Percentiles rank a stretch among this genome's conserved stretches.
Evolutionary conservation across 2,888 invertebrate genomes (phyloP).

Genomic region (Dasysyrphus albostriatus): DNA sequence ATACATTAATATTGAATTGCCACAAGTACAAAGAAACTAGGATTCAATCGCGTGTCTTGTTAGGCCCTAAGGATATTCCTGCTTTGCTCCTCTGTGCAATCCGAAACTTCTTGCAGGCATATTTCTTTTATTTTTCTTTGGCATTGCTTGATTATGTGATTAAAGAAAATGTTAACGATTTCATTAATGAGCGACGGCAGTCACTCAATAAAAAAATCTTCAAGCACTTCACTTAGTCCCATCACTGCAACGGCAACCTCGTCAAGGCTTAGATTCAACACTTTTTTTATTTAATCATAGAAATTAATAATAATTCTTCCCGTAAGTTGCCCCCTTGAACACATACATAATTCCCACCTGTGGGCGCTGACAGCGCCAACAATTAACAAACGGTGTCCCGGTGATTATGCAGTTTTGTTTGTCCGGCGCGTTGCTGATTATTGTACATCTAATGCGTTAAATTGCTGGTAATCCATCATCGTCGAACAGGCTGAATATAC

Average conservation of each 20-base stretch:
- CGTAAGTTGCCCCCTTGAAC: background rate
- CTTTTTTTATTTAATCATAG: constrained; percentile 65
- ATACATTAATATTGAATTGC: too few species aligned
- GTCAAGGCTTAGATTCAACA: constrained; percentile 45
- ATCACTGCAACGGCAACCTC: constrained; percentile 4
- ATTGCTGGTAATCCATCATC: constrained; percentile 63
- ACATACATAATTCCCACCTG: background rate
- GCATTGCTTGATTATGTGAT: constrained; percentile 42
- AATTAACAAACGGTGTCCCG: constrained; percentile 30
- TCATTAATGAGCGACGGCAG: constrained; percentile 40
- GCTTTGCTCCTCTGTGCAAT: background rate
- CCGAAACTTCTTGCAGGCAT: background rate
- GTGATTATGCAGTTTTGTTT: constrained; percentile 74
- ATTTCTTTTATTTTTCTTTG: constrained; percentile 4
- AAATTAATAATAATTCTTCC: constrained; percentile 63
- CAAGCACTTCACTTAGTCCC: constrained; percentile 14
- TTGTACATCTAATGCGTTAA: constrained; percentile 72
- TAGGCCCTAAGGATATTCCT: background rate
- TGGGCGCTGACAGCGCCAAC: constrained; percentile 26
- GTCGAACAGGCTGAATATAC: constrained; percentile 30
- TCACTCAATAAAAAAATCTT: background rate
- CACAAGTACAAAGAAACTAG: too few species aligned
- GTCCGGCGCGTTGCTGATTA: constrained; percentile 54
- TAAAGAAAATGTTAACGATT: constrained; percentile 64
- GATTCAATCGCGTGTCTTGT: too few species aligned